A percentile compares a stretch with the other conserved stretches of the same genome.
Conservation (phyloP, 2,113 vertebrate genomes). For the Nerophis lumbriciformis region DNA sequence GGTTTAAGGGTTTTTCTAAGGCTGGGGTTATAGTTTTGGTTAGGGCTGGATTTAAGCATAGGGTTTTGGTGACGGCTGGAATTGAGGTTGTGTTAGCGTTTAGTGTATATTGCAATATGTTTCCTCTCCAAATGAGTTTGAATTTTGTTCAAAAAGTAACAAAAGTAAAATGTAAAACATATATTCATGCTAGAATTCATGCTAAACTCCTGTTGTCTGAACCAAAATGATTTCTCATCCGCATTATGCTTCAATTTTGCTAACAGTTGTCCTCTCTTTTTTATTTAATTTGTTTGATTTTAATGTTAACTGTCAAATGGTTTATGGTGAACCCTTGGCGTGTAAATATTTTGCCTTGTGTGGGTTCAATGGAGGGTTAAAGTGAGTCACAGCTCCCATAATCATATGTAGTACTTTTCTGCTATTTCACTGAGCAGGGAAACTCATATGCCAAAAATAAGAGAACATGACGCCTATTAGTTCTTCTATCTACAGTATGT, state of each 20-base stretch:
- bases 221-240: neutral
- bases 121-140: neutral
- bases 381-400: neutral
- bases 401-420: neutral
- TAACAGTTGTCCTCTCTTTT: neutral
- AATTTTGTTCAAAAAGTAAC: neutral
- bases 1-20: no score
- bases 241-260: neutral
- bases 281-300: neutral
- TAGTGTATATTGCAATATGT: no score
- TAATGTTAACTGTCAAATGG: slow-evolving; percentile 1
- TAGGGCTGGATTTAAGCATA: no score
- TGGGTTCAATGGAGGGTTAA: neutral
- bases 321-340: neutral
- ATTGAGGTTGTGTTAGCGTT: no score
- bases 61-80: no score
- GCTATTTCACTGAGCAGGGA: slow-evolving; percentile 3
- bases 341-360: neutral
- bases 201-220: neutral
- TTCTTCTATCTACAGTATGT: neutral
- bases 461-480: neutral
- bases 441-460: neutral
- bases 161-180: neutral
- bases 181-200: no score
- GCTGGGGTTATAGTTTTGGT: no score